Evolutionary conservation across 2,888 invertebrate species (phyloP).

Genomic region (Nycteola revayana): DNA sequence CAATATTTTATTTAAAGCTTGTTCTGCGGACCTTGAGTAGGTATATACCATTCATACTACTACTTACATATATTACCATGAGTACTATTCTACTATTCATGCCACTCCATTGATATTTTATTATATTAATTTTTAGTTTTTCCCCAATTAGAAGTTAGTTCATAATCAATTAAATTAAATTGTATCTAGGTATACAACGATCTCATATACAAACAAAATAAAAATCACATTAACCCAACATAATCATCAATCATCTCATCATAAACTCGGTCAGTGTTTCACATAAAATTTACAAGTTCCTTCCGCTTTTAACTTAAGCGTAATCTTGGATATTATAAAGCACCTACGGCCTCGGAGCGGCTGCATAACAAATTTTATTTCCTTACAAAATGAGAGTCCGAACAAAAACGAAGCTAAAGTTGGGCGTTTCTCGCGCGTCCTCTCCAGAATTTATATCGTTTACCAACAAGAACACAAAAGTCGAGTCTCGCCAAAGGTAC

Average conservation of each 20-base stretch:
- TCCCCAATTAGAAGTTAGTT: too few relatives aligned
- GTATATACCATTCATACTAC: too few relatives aligned
- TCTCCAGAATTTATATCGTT: conserved; percentile 76
- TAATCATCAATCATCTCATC: conserved; percentile 7
- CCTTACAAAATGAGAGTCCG: conserved; percentile 60
- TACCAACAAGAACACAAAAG: conserved; percentile 80
- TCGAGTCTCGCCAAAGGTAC: conserved; percentile 80
- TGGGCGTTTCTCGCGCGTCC: conserved; percentile 67
- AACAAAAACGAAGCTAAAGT: conserved; percentile 77
- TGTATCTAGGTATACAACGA: background rate
- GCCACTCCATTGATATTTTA: too few relatives aligned
- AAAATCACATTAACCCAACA: too few relatives aligned
- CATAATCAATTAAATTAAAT: too few relatives aligned
- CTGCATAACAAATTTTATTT: conserved; percentile 72
- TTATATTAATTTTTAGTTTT: too few relatives aligned
- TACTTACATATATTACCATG: too few relatives aligned
- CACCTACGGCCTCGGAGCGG: conserved; percentile 57
- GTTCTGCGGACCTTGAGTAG: too few relatives aligned
- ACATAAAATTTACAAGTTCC: conserved; percentile 26
- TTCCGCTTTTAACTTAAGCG: conserved; percentile 23
- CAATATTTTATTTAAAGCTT: too few relatives aligned
- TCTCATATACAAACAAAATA: too few relatives aligned
- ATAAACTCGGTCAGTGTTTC: conserved; percentile 14
- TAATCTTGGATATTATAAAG: conserved; percentile 45
- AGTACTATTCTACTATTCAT: too few relatives aligned